A percentile compares a stretch with the other conserved stretches of the same genome.
These are phyloP conservation scores for Leuciscus idus DNA, from an alignment of 2,113 vertebrate species.

Conservation along the genomic window DNA sequence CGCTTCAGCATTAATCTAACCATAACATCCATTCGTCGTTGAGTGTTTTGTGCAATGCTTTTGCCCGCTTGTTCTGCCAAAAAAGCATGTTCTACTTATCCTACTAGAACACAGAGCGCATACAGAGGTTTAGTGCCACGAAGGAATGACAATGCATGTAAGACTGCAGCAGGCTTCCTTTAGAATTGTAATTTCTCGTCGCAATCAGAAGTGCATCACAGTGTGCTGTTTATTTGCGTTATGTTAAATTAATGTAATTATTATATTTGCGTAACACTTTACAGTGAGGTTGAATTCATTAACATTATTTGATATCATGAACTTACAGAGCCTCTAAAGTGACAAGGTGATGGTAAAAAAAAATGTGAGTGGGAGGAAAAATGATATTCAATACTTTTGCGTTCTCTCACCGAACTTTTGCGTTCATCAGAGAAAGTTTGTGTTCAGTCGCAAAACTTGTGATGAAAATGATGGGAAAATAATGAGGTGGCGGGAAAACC, in stretches of 20 bases:
- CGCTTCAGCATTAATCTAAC: not conserved
- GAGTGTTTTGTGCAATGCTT: constrained; percentile 32
- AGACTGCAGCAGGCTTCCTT: not conserved
- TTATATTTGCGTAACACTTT: not conserved
- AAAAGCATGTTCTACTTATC: constrained; percentile 39
- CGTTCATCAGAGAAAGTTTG: not conserved
- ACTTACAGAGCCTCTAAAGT: not conserved
- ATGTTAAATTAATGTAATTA: not conserved
- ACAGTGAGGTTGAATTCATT: not conserved
- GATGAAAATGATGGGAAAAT: too few relatives aligned
- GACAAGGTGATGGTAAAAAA: not conserved
- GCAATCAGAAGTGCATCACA: constrained; percentile 19
- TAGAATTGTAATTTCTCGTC: not conserved
- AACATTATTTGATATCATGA: not conserved
- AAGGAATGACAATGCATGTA: not conserved
- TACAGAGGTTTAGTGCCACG: constrained; percentile 42
- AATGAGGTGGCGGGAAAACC: not conserved
- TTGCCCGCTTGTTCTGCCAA: constrained; percentile 24
- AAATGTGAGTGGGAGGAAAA: not conserved
- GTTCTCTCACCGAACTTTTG: not conserved
- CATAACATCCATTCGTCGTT: not conserved
- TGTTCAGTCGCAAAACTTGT: not conserved
- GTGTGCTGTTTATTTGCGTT: constrained; percentile 24
- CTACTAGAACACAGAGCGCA: not conserved
- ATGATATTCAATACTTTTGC: not conserved